Base-by-base conservation (phyloP, 2,113 vertebrate species). In the Sebastes fasciatus region DNA sequence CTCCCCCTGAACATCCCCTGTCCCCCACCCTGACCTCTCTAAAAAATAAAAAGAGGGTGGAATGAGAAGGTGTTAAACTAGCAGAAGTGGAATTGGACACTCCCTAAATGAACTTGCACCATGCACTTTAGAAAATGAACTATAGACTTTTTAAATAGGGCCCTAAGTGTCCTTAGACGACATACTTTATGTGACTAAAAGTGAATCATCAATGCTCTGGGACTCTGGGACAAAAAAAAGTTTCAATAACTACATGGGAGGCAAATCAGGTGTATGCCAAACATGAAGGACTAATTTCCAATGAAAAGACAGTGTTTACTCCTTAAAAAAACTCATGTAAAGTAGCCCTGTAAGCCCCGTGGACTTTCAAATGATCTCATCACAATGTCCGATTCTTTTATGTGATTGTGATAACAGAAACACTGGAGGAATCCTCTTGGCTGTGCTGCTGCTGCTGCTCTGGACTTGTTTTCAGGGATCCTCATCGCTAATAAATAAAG, bases 371-470 rank as follows among this genome's bases (percentile, higher is more conserved):
- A 68, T 63, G 57, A 79, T 62, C 54, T 78, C 61, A 66, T 72
- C 67, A 67, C 21, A 77, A 26, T 55, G 65, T 75, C 57, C 69
- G 43, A 51, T 65, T 70, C 43, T 60, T 55, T 68, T 58, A 75
- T 58, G 51, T 17, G 17, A 76, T 46, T 79, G 42, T 80, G 77
- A 80, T 65, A 51, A 80, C 61, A 34, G 48, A 73, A 46, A 23
- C 62, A 68, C 21, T 70, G 49, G 58, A 83, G 51, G 60, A 72
- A 65, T 58, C 51, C 51, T 49, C 51, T 23, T 58, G 77, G 43
- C 60, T 52, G 58, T 65, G 66, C 10, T 66, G 43, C 60, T 65
- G 80, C 26, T 34, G 26, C 34, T 34, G 34, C 34, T 34, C 40
- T 80, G 21, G 52, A 77, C 34, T 23, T 12, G n/a, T 74, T 82